A percentile compares a stretch with the other conserved stretches of the same genome.
Evolutionary conservation across 2,888 invertebrate species (phyloP).

Genomic region (Embidobia sp.): DNA sequence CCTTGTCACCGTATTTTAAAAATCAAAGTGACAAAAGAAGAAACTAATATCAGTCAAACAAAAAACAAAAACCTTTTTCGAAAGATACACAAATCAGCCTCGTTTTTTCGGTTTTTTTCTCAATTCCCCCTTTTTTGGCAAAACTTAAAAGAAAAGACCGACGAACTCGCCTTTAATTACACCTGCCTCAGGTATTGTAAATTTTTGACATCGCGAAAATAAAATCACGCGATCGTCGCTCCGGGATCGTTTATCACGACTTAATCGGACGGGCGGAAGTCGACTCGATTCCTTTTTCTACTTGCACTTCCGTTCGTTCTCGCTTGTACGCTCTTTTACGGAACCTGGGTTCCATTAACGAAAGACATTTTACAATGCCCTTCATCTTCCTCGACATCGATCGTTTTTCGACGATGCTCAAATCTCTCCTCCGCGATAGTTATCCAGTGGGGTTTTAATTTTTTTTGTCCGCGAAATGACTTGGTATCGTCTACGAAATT

Average conservation of each 20-base stretch:
- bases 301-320: slow-evolving; percentile 57
- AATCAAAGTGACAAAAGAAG: no score
- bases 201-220: slow-evolving; percentile 43
- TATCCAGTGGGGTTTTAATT: slow-evolving; percentile 31
- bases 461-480: slow-evolving; percentile 13
- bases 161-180: no score
- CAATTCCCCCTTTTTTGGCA: no score
- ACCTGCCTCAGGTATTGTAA: slow-evolving; percentile 9
- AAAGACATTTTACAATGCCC: slow-evolving; percentile 62
- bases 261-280: slow-evolving; percentile 66
- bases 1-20: no score
- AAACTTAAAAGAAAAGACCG: no score
- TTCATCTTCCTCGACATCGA: slow-evolving; percentile 64
- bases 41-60: no score
- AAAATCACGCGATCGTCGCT: slow-evolving; percentile 51
- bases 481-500: slow-evolving; percentile 1
- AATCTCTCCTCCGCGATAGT: slow-evolving; percentile 38
- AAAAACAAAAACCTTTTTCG: no score
- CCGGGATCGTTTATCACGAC: slow-evolving; percentile 65
- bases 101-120: no score
- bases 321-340: slow-evolving; percentile 56
- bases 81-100: no score
- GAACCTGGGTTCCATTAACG: slow-evolving; percentile 61
- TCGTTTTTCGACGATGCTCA: slow-evolving; percentile 42
- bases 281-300: slow-evolving; percentile 62